phyloP scores from a whole-genome alignment of 2,888 invertebrate species.

The Drepanosiphum platanoidis region DNA sequence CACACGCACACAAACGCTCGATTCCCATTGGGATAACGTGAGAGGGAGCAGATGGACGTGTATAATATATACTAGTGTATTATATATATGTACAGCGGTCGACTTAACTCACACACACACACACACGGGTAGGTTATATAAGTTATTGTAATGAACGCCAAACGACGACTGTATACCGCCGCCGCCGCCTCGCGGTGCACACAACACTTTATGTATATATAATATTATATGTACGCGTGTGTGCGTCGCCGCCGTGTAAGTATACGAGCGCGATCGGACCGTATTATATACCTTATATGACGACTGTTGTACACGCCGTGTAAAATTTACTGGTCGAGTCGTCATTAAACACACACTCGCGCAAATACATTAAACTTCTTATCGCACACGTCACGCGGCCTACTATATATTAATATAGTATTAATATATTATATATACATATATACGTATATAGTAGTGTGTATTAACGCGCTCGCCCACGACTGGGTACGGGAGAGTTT shows the following conservation, averaged over 20 bases:
- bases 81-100: neutral
- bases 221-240: neutral
- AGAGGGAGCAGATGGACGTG: neutral
- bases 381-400: neutral
- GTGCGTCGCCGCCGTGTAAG: neutral
- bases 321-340: neutral
- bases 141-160: conserved; percentile 41
- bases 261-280: neutral
- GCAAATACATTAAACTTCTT: neutral
- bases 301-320: neutral
- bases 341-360: neutral
- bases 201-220: too few species aligned
- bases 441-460: too few species aligned
- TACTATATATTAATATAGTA: neutral
- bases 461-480: too few species aligned
- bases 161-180: conserved; percentile 10
- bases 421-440: too few species aligned
- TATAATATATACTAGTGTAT: neutral
- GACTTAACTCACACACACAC: neutral
- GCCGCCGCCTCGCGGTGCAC: neutral
- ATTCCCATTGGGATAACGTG: conserved; percentile 19
- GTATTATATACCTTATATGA: neutral
- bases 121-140: neutral
- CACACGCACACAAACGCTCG: neutral
- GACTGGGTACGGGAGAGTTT: too few species aligned